Evolutionary conservation across 2,797 vertebrate genomes (phyloP), one percentile per base, ranked within the genome.

Genomic region (Lagorchestes hirsutus): DNA sequence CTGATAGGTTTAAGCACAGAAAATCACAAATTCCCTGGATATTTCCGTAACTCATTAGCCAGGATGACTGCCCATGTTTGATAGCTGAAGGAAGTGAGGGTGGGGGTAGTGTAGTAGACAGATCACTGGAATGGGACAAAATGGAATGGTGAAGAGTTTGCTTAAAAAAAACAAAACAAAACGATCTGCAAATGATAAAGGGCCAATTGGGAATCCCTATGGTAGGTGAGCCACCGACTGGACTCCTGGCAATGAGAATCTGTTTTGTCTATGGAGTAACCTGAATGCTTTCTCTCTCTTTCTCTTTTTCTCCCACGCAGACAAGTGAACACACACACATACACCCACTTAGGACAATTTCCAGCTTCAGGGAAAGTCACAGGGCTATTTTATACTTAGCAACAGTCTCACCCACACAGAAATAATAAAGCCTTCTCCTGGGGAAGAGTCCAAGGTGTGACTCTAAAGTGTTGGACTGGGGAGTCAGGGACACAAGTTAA

Each of bases 231-330:
- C 94, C 0, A 0, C 91, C 92, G 9, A 46, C 40, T 27, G 74
- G 74, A 40, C 91, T 98, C 94, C 96, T 98, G 98, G 97, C 97
- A 98, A 98, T 98, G 97, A 98, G 97, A 98, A 98, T 98, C 98
- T 97, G 96, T 97, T 98, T 98, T 97, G 97, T 97, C 97, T 95
- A 95, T 91, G 96, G 95, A 92, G 95, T 97, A 98, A 97, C 97
- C 97, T 93, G 93, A 97, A 96, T 96, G 96, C 0, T 5, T 18
- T 67, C 62, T 67, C 13, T 67, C 31, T 67, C 4, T 67, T 5
- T 67, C 8, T n/a, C 22, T 97, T 94, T 93, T 57, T 90, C 92
- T 96, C 91, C 95, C 93, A 96, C 96, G 96, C 93, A 90, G 92
- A 91, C 95, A 92, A 82, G 29, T 91, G 52, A 28, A 4, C 74